These are phyloP conservation scores for Aphidius colemani DNA, from an alignment of 2,888 invertebrate genomes.

Conservation along the genomic window DNA sequence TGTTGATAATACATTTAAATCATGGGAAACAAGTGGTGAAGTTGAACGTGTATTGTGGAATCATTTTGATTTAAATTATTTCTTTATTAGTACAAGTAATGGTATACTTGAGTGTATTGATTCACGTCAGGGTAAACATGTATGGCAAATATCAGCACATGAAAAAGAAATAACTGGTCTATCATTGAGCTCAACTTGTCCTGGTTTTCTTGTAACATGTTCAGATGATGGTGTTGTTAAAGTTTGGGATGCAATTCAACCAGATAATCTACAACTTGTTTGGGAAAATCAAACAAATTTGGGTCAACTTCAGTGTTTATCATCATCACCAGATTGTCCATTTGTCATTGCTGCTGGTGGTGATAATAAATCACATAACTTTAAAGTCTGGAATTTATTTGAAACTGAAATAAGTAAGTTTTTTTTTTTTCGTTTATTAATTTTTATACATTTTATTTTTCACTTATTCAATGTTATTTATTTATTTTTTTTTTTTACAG, in stretches of 20 bases:
- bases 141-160: constrained; percentile 78
- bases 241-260: constrained; percentile 75
- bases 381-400: constrained; percentile 70
- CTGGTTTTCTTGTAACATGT: constrained; percentile 77
- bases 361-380: constrained; percentile 78
- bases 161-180: constrained; percentile 83
- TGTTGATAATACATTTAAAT: constrained; percentile 63
- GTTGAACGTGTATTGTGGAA: constrained; percentile 89
- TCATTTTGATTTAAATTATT: constrained; percentile 75
- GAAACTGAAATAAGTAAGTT: constrained; percentile 65
- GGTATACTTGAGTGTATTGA: constrained; percentile 66
- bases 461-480: background rate
- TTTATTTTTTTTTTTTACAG: constrained; percentile 34
- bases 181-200: constrained; percentile 72
- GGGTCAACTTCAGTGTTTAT: constrained; percentile 69
- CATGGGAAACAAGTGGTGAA: constrained; percentile 79
- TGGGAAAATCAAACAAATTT: constrained; percentile 54
- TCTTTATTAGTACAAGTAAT: constrained; percentile 70
- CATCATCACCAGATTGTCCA: constrained; percentile 80
- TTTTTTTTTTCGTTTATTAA: background rate
- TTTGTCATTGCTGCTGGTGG: constrained; percentile 84
- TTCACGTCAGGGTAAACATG: constrained; percentile 62
- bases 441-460: background rate
- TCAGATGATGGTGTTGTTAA: constrained; percentile 83
- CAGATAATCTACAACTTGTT: constrained; percentile 42